Conservation (phyloP, 2,797 vertebrate species). For the Falco rusticolus region DNA sequence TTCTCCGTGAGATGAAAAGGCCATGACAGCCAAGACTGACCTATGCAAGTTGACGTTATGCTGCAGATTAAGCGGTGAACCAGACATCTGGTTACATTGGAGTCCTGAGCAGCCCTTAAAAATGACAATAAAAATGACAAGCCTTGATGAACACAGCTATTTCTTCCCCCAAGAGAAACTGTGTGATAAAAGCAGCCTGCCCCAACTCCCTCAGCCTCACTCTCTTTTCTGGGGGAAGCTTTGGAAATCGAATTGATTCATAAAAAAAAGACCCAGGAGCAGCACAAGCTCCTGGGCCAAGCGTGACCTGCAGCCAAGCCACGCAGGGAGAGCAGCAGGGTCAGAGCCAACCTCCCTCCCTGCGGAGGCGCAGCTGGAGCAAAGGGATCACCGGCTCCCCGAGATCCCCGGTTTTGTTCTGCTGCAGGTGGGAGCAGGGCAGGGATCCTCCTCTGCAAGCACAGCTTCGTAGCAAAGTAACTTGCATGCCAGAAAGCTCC, state of each 20-base stretch:
- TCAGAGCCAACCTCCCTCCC: background rate
- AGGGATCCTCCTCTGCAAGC: background rate
- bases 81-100: background rate
- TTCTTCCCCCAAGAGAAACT: background rate
- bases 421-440: background rate
- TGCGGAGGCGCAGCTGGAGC: background rate
- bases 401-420: rapidly evolving
- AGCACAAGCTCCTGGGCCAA: background rate
- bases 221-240: background rate
- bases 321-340: background rate
- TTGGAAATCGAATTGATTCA: background rate
- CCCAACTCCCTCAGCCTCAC: background rate
- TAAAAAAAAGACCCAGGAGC: background rate
- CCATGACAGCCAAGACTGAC: background rate
- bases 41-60: background rate
- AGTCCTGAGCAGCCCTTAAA: background rate
- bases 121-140: background rate
- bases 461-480: background rate
- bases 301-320: background rate
- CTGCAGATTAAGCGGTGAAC: background rate
- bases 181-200: background rate
- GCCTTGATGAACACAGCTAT: background rate
- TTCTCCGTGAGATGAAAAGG: background rate
- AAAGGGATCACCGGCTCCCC: background rate
- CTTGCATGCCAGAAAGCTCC: background rate